A percentile compares a stretch with the other conserved stretches of the same genome.
These are phyloP conservation scores for Peromyscus melanophrys DNA, from an alignment of 2,797 vertebrate species.

Conservation along the genomic window DNA sequence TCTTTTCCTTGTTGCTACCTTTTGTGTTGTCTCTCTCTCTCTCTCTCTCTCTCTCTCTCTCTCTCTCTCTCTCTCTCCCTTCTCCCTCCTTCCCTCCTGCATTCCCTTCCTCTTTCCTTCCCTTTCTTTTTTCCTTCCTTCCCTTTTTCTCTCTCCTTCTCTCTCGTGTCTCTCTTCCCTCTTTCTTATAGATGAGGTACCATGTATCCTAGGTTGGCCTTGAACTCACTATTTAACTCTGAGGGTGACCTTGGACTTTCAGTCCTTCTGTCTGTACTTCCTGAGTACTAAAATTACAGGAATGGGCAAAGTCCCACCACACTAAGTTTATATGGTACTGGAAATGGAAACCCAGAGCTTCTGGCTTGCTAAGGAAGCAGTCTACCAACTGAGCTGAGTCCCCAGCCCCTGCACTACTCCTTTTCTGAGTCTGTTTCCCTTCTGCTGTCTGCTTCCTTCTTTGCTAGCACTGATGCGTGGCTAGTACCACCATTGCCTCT, in stretches of 20 bases:
- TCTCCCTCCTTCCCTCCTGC: neutral
- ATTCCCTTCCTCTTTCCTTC: rapidly evolving
- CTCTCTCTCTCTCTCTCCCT: neutral
- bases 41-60: too few species aligned
- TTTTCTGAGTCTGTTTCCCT: neutral
- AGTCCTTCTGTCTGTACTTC: neutral
- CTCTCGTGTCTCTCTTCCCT: neutral
- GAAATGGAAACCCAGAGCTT: neutral
- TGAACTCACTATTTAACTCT: neutral
- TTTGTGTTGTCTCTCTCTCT: neutral
- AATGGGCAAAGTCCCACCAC: neutral
- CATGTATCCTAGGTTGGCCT: neutral
- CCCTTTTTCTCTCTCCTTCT: too few species aligned
- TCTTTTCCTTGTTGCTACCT: neutral
- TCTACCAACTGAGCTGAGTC: neutral
- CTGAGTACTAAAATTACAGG: neutral
- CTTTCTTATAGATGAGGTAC: neutral
- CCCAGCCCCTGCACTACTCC: too few species aligned
- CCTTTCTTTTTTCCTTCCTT: too few species aligned
- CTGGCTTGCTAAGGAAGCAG: neutral
- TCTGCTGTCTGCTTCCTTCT: neutral
- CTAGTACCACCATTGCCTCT: conserved; percentile 15
- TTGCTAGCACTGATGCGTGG: conserved; percentile 1
- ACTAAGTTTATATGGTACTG: neutral
- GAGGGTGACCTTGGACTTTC: neutral